Evolutionary conservation across 92 coral and sea anemone genomes (phyloP), one percentile per base, ranked within the genome.

Genomic region (Phenganax stokvisi): DNA sequence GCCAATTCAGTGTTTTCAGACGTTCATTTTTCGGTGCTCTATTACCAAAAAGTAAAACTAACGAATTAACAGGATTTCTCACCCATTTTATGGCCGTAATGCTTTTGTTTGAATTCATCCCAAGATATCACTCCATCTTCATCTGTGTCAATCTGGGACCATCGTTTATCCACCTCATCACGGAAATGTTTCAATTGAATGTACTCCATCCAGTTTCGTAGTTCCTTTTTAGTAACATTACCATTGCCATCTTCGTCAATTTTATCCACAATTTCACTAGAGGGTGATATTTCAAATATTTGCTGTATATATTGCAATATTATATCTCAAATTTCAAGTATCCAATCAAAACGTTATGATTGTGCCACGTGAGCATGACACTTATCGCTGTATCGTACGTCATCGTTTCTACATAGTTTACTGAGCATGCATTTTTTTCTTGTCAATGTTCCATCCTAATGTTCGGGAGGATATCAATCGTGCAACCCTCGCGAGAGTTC

Each of bases 181-280:
- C 83, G 72, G 13, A 85, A 12, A 80, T 86, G 76, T 51, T 91
- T 84, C 51, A 71, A 76, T n/a, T 86, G 81, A 6, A 92, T 85
- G 15, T 72, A 87, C 28, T 84, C 64, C 30, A 96, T 90, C 99
- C 99, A 96, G 0, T 75, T 89, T 59, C 57, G 66, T 58, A 96
- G 81, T 73, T 96, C 99, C 25, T 85, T 65, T 13, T 28, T 55
- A 0, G 96, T 81, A 0, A 96, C 30, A 17, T 84, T 90, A 6
- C 90, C 97, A 80, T 96, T 93, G n/a, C 71, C 86, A 84, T 92
- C 87, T 77, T 96, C 92, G 80, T 96, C 97, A 56, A 96, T 92
- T 68, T 88, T 90, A 66, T 92, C 97, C 11, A 90, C 92, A 44
- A 96, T 89, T 86, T 88, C 86, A 9, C 98, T 93, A 75, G 57